A percentile compares a stretch with the other conserved stretches of the same genome.
phyloP scores from a whole-genome alignment of 2,113 vertebrate genomes.

The Callocephalon fimbriatum region DNA sequence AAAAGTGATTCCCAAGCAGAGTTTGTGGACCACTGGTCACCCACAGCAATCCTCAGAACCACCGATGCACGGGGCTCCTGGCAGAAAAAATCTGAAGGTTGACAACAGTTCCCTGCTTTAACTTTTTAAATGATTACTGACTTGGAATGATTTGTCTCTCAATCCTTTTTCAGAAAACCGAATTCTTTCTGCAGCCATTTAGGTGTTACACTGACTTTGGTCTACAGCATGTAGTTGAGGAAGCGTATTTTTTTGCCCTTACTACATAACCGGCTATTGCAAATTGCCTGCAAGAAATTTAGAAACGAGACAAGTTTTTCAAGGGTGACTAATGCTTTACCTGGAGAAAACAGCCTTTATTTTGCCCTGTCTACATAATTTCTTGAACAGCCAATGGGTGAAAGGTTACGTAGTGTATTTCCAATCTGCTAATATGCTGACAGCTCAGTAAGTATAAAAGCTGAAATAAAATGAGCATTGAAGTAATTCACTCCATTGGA shows the following conservation, averaged over 20 bases:
- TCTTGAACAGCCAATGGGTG: neutral
- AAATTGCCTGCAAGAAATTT: neutral
- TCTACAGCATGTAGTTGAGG: neutral
- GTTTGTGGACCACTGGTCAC: neutral
- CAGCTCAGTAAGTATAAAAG: neutral
- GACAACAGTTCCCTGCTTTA: neutral
- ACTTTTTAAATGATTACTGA: neutral
- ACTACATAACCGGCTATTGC: neutral
- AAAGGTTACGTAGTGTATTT: neutral
- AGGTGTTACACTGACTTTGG: neutral
- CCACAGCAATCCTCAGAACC: neutral
- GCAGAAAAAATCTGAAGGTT: neutral
- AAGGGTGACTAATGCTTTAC: neutral
- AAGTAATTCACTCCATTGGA: neutral
- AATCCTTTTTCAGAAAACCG: neutral
- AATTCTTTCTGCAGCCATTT: neutral
- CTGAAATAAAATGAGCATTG: neutral
- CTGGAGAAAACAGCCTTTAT: neutral
- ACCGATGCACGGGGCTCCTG: fast-evolving
- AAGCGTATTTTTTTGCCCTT: neutral
- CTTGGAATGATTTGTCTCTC: neutral
- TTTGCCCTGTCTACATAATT: neutral
- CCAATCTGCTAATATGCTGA: neutral
- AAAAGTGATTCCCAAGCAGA: neutral
- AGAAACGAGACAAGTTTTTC: neutral